These are phyloP conservation scores for Clistopyga incitator DNA, from an alignment of 2,888 invertebrate species.

Conservation along the genomic window DNA sequence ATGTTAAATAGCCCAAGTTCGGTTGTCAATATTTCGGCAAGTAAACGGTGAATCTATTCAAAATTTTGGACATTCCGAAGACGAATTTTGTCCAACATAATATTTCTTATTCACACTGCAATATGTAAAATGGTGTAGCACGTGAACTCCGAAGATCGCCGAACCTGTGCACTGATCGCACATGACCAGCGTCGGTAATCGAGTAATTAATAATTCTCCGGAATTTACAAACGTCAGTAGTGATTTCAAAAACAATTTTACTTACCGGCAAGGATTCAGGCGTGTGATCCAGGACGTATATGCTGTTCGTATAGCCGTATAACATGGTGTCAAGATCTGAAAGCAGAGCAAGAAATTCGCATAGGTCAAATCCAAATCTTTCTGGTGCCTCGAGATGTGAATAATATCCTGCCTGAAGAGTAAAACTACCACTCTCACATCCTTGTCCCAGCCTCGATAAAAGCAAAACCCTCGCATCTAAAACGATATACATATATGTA, in stretches of 20 bases:
- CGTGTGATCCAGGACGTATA: conserved; percentile 82
- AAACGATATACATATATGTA: not conserved
- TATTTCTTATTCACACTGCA: no score
- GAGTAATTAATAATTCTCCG: not conserved
- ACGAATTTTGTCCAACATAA: no score
- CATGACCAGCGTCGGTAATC: no score
- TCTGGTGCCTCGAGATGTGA: conserved; percentile 23
- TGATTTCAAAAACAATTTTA: conserved; percentile 34
- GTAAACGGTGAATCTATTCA: no score
- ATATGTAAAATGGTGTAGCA: no score
- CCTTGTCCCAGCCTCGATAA: not conserved
- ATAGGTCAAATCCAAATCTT: conserved; percentile 11
- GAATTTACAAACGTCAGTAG: not conserved
- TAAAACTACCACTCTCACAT: not conserved
- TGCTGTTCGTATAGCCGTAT: conserved; percentile 83
- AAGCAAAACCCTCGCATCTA: not conserved
- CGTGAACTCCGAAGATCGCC: no score
- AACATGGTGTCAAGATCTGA: conserved; percentile 83
- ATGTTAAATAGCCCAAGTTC: no score
- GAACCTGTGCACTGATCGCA: no score
- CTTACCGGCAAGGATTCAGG: conserved; percentile 82
- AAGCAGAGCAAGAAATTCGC: conserved; percentile 68
- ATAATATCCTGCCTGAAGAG: conserved; percentile 14
- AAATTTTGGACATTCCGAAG: no score
- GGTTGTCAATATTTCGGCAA: no score